Evolutionary conservation across 2,888 invertebrate species (phyloP).

Genomic region (Eupithecia vulgata): DNA sequence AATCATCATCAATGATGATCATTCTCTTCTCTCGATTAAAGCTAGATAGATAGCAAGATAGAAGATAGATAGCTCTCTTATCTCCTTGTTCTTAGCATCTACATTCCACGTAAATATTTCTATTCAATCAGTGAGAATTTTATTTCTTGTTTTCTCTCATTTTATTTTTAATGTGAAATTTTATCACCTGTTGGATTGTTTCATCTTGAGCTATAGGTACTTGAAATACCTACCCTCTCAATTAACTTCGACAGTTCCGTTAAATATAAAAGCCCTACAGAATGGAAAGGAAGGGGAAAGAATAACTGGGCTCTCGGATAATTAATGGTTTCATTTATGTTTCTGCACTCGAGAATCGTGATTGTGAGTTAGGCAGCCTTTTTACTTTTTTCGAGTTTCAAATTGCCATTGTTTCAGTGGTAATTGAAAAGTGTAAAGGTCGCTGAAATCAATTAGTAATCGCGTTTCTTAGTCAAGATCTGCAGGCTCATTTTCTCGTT

Average conservation of each 20-base stretch:
- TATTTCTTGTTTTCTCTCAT: too few species aligned
- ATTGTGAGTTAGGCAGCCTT: conserved; percentile 76
- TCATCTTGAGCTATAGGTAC: conserved; percentile 54
- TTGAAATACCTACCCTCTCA: conserved; percentile 72
- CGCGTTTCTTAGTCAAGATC: conserved; percentile 37
- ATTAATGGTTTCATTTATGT: conserved; percentile 84
- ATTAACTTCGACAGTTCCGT: conserved; percentile 77
- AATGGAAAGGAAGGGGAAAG: conserved; percentile 46
- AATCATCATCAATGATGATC: too few species aligned
- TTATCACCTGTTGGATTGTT: conserved; percentile 53
- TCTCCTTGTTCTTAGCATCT: not conserved
- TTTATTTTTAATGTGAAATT: too few species aligned
- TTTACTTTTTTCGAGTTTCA: conserved; percentile 70
- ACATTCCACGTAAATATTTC: not conserved
- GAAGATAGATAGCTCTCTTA: not conserved
- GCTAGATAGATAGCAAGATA: too few species aligned
- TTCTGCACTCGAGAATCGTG: conserved; percentile 81
- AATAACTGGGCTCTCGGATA: conserved; percentile 80
- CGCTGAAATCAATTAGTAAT: conserved; percentile 54
- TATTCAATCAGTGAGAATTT: not conserved
- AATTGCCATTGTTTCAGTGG: conserved; percentile 76
- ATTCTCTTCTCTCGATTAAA: too few species aligned
- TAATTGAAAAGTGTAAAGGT: conserved; percentile 71
- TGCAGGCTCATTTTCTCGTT: conserved; percentile 29
- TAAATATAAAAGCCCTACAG: conserved; percentile 64